Conservation (phyloP, 2,113 vertebrate genomes). For the Puntigrus tetrazona region DNA sequence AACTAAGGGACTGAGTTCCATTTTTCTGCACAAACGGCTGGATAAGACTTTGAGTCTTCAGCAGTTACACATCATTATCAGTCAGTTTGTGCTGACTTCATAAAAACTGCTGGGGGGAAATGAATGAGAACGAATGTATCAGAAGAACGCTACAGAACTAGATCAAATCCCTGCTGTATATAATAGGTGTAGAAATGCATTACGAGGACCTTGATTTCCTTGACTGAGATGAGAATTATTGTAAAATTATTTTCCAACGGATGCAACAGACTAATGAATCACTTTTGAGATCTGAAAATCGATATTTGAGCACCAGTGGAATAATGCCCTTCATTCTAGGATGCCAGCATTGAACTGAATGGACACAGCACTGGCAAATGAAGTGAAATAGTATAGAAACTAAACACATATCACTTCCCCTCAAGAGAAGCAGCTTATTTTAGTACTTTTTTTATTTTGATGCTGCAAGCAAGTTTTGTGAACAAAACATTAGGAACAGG, state of each 20-base stretch:
- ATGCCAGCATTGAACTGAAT: background rate
- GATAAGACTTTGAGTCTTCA: background rate
- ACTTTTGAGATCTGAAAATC: background rate
- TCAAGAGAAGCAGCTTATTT: background rate
- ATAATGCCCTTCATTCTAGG: background rate
- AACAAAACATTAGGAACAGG: background rate
- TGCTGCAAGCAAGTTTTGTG: background rate
- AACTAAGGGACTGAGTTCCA: background rate
- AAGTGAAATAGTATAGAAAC: background rate
- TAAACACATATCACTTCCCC: background rate
- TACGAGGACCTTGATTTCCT: background rate
- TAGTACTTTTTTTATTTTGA: background rate
- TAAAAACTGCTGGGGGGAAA: background rate
- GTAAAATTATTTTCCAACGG: background rate
- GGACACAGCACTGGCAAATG: background rate
- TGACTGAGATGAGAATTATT: background rate
- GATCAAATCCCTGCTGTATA: background rate
- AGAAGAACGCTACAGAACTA: background rate
- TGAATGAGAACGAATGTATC: no score
- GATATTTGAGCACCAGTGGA: background rate
- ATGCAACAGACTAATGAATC: background rate
- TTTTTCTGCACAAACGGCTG: background rate
- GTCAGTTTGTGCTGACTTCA: background rate
- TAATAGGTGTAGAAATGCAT: background rate
- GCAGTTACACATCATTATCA: background rate